Base-by-base conservation (phyloP, 2,113 vertebrate species). In the Tauraco erythrolophus region DNA sequence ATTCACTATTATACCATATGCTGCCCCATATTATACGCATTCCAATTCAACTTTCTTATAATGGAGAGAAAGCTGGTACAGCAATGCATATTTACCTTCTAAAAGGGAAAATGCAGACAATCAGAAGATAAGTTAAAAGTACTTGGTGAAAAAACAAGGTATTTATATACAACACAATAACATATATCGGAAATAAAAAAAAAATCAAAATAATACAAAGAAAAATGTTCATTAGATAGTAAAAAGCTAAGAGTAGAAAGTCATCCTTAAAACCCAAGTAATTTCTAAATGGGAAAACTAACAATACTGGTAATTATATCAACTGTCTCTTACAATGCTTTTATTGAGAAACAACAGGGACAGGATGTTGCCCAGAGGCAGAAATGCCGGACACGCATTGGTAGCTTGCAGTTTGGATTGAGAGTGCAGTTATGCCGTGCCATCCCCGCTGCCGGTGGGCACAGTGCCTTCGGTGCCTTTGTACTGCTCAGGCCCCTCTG, bases 391-490 rank as follows among this genome's bases (percentile, higher is more conserved):
- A 30, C 2, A 3, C 6, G 4, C 39, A 16, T 10, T 46, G 33
- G 22, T 28, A 27, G 13, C 10, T 43, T 79, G 51, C 39, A 41
- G 22, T 54, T 41, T 82, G 61, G 25, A 50, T 56, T 7, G 41
- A 10, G n/a, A 74, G 14, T 1, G 16, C 7, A 9, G 19, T 72
- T 50, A 41, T 16, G 48, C 23, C 0, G 0, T 25, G 4, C 30
- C 10, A 3, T 48, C 10, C 30, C 37, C 4, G 1, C 12, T 88
- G 39, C 12, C 2, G 0, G 43, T 23, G 51, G 25, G 48, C 23
- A 19, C 14, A 23, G 14, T 46, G 33, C 9, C 65, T 71, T 62
- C 0, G 1, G 15, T 64, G 51, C 30, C 57, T 46, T 88, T 86
- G n/a, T 46, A 45, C 11, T 1, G 23, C 25, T 58, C 28, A 10